Conservation (phyloP, 2,888 invertebrate genomes). For the Lasioglossum marginatum region DNA sequence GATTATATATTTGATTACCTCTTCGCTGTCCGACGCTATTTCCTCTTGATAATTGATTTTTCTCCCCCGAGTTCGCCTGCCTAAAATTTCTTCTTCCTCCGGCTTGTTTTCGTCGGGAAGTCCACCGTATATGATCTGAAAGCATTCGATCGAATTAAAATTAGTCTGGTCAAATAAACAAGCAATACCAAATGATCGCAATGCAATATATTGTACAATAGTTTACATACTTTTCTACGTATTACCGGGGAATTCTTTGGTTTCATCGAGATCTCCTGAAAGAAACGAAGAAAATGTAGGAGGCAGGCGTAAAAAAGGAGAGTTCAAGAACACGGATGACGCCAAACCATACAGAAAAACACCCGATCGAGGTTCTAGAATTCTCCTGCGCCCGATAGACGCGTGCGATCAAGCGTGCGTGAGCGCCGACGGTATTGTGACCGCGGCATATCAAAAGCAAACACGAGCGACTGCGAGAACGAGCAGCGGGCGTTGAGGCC, state of each 20-base stretch:
- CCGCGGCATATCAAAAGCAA: no score
- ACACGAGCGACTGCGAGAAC: no score
- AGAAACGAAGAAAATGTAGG: constrained; percentile 12
- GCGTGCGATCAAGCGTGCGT: no score
- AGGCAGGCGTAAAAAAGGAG: no score
- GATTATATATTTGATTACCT: constrained; percentile 83
- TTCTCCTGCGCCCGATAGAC: no score
- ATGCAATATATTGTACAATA: not conserved
- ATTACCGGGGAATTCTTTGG: constrained; percentile 62
- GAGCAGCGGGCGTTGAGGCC: no score
- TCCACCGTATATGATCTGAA: constrained; percentile 83
- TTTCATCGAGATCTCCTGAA: constrained; percentile 56
- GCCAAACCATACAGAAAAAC: no score
- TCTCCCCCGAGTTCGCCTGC: constrained; percentile 89
- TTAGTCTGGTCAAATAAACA: constrained; percentile 6
- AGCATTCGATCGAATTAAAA: constrained; percentile 20
- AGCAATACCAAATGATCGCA: not conserved
- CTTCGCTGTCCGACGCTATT: constrained; percentile 91
- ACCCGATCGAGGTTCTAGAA: no score
- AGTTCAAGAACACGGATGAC: no score
- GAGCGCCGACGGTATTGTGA: no score
- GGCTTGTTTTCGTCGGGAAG: constrained; percentile 79
- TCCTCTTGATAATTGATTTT: constrained; percentile 92
- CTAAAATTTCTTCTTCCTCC: constrained; percentile 87
- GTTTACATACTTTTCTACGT: constrained; percentile 64